phyloP scores from a whole-genome alignment of 1,140 invertebrate genomes.

The Aphaenogaster rudis region DNA sequence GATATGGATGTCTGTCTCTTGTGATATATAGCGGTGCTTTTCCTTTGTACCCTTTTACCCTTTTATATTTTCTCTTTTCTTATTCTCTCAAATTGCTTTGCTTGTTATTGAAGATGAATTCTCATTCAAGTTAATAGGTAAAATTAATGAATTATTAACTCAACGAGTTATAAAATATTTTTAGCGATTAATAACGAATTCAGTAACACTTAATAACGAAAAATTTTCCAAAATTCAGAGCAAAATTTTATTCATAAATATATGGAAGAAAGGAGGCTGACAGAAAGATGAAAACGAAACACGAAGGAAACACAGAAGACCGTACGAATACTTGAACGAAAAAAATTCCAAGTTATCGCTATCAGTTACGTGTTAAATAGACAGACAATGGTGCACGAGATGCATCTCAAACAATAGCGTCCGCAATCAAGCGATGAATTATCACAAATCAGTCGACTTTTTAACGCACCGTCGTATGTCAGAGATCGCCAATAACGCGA shows the following conservation, averaged over 20 bases:
- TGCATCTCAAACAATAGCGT: conserved; percentile 22
- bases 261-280: background rate
- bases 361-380: background rate
- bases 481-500: conserved; percentile 28
- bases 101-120: background rate
- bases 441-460: conserved; percentile 47
- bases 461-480: conserved; percentile 19
- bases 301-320: background rate
- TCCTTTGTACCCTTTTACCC: background rate
- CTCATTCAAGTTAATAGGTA: background rate
- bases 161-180: background rate
- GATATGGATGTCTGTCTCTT: background rate
- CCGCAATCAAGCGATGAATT: conserved; percentile 48
- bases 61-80: background rate
- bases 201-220: background rate
- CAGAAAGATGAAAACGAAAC: background rate
- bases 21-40: background rate
- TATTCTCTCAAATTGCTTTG: background rate
- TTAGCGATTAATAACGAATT: background rate
- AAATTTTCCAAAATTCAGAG: background rate
- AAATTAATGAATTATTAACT: background rate
- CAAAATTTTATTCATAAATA: background rate
- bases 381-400: conserved; percentile 6
- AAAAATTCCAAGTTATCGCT: background rate
- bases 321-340: background rate